These are phyloP conservation scores for Passer domesticus DNA, from an alignment of 2,113 vertebrate species.

Conservation along the genomic window DNA sequence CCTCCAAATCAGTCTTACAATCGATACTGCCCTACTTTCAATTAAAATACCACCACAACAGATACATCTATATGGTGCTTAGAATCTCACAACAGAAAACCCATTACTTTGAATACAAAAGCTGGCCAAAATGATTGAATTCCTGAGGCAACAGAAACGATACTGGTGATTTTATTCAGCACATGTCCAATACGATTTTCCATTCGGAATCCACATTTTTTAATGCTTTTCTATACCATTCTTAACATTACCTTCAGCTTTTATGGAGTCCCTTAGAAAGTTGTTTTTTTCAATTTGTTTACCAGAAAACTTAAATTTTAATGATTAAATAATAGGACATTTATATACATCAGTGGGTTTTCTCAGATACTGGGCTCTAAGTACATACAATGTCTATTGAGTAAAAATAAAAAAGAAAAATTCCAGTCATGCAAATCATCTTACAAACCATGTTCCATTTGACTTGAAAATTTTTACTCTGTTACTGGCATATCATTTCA, in stretches of 20 bases:
- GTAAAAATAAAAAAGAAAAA: slow-evolving; percentile 56
- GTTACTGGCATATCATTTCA: slow-evolving; percentile 44
- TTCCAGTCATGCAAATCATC: slow-evolving; percentile 75
- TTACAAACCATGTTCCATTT: slow-evolving; percentile 57
- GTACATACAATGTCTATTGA: slow-evolving; percentile 69
- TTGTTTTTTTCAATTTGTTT: slow-evolving; percentile 46
- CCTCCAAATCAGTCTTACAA: not conserved
- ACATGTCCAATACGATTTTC: slow-evolving; percentile 72
- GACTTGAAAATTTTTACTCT: slow-evolving; percentile 57
- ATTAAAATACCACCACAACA: not conserved
- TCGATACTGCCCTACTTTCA: not conserved
- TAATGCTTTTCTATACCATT: slow-evolving; percentile 50
- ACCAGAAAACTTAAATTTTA: slow-evolving; percentile 69
- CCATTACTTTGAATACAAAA: not conserved
- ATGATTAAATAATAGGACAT: slow-evolving; percentile 70
- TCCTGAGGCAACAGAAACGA: slow-evolving; percentile 54
- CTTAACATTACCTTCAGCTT: slow-evolving; percentile 69
- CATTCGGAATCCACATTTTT: slow-evolving; percentile 69
- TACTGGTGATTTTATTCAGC: slow-evolving; percentile 81
- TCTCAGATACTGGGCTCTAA: slow-evolving; percentile 52
- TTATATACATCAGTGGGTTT: slow-evolving; percentile 63
- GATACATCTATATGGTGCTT: not conserved
- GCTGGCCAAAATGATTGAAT: slow-evolving; percentile 47
- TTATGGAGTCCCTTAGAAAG: slow-evolving; percentile 70
- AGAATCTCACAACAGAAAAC: not conserved